Base-by-base conservation (phyloP, 2,797 vertebrate species). In the Lophotriccus pileatus region DNA sequence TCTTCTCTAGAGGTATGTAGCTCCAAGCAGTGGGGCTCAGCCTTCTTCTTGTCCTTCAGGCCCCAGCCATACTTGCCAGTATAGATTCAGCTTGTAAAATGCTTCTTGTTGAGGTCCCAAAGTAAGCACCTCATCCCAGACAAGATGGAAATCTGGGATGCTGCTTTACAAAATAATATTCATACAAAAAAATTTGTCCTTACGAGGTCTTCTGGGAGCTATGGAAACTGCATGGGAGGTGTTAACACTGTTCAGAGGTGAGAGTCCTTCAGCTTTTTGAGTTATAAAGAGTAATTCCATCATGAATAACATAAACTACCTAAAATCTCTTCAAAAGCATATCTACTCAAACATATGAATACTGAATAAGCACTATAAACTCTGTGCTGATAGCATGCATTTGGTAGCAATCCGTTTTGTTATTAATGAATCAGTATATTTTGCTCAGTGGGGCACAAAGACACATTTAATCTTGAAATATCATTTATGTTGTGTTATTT, bases 351-450 rank as follows among this genome's bases (percentile, higher is more conserved):
- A 78, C 9, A 22, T 44, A 50, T 53, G 50, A 79, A 76, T 82
- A 66, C 47, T 44, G 25, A 79, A 73, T 37, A 63, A 76, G 73
- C 22, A 76, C 55, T 55, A 86, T 39, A 75, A 73, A 21, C 43
- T 89, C 34, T 82, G 59, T 69, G 14, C 30, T 92, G 37, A 37
- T 87, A 60, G 18, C 11, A 18, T 37, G 14, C 24, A 53, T 77
- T 92, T 95, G 56, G 73, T 90, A 75, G 6, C 62, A 93, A 85
- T 76, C 52, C 87, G n/a, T 23, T 64, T 93, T 84, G 39, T 78
- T 58, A 95, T 76, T 95, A 92, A 85, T 62, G 55, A 88, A 89
- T 87, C 66, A 28, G 69, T 76, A 69, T 93, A 73, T 75, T 92
- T 95, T 84, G 15, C 53, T 72, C 47, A 43, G 52, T 79, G 49